Evolutionary conservation across 1,140 invertebrate species (phyloP).

Genomic region (Ectropis grisescens): DNA sequence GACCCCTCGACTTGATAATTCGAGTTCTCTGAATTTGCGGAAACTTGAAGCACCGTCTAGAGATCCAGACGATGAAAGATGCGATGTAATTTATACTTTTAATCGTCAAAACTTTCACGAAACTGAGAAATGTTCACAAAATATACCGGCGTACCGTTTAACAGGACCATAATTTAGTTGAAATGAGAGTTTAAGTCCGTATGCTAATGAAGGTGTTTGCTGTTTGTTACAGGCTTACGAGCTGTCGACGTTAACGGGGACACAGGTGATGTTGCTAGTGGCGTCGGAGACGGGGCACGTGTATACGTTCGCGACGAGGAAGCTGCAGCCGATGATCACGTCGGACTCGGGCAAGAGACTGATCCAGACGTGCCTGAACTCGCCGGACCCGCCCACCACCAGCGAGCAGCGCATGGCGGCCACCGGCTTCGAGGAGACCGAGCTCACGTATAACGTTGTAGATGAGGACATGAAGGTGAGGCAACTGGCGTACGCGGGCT

Average conservation of each 20-base stretch:
- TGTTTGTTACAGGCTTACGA: conserved; percentile 92
- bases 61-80: no score
- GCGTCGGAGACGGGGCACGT: conserved; percentile 98
- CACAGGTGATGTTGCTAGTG: conserved; percentile 97
- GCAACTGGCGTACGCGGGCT: conserved; percentile 88
- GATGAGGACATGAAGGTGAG: conserved; percentile 97
- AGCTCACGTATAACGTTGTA: conserved; percentile 96
- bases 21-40: no score
- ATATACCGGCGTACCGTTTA: no score
- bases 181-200: background rate
- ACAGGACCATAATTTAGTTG: background rate
- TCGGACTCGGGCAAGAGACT: conserved; percentile 98
- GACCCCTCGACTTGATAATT: no score
- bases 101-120: no score
- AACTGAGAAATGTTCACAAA: no score
- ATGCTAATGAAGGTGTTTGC: conserved; percentile 5
- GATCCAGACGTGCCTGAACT: conserved; percentile 98
- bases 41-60: no score
- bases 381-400: conserved; percentile 91
- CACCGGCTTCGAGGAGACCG: conserved; percentile 98
- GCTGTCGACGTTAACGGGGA: conserved; percentile 97
- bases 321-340: conserved; percentile 99
- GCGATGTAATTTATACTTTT: no score
- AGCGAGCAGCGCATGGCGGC: conserved; percentile 97
- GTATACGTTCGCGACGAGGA: conserved; percentile 99